Evolutionary conservation across 2,888 invertebrate genomes (phyloP).

Genomic region (Agrotis ipsilon): DNA sequence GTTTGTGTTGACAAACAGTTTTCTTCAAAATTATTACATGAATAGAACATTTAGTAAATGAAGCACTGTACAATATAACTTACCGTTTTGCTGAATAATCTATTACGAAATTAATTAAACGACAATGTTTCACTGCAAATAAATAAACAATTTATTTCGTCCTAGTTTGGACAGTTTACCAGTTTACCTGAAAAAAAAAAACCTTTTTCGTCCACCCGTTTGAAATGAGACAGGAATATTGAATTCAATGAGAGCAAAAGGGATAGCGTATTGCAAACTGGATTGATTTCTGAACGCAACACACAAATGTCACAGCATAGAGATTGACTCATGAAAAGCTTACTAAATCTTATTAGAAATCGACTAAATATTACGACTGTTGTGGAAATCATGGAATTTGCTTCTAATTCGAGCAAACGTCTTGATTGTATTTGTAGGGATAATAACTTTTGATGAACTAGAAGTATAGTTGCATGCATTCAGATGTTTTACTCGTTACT

Average conservation of each 20-base stretch:
- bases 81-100: neutral
- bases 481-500: no score
- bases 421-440: no score
- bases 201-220: no score
- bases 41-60: no score
- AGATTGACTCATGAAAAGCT: neutral
- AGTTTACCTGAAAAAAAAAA: neutral
- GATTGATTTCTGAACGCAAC: conserved; percentile 21
- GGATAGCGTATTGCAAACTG: neutral
- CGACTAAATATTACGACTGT: neutral
- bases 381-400: no score
- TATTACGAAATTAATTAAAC: neutral
- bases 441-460: no score
- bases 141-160: neutral
- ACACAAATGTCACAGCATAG: conserved; percentile 1
- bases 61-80: conserved; percentile 6
- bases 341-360: neutral
- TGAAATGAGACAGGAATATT: neutral
- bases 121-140: neutral
- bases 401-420: no score
- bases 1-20: conserved; percentile 26
- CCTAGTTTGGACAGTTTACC: conserved; percentile 16
- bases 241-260: neutral
- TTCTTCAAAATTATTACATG: no score
- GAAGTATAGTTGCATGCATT: no score